Percentiles rank a stretch among this genome's conserved stretches.
phyloP scores from a whole-genome alignment of 37 sponge, comb jelly and placozoan genomes.

The Cliona cf. orientalis region DNA sequence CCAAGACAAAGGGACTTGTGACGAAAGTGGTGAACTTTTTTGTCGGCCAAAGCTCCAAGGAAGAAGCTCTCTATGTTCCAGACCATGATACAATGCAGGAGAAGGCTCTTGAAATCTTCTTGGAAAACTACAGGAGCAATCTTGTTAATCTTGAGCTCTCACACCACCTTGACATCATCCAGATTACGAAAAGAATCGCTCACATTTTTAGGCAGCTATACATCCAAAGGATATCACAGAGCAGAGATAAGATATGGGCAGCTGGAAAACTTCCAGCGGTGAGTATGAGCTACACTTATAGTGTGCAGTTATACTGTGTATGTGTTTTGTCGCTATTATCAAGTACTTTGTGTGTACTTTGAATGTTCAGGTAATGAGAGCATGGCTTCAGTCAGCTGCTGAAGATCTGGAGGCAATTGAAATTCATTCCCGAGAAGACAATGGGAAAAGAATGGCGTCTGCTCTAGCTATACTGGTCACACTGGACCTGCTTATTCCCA shows the following conservation, averaged over 20 bases:
- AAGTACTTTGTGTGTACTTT: too few relatives aligned
- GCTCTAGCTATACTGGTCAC: not conserved
- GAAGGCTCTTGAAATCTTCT: not conserved
- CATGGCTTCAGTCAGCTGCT: not conserved
- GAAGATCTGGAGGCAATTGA: not conserved
- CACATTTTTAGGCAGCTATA: not conserved
- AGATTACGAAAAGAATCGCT: not conserved
- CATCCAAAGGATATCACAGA: not conserved
- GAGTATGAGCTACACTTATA: not conserved
- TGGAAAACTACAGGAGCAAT: not conserved
- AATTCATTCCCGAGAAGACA: not conserved
- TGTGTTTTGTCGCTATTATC: too few relatives aligned
- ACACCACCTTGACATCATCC: not conserved
- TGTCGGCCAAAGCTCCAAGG: not conserved
- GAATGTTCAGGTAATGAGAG: not conserved
- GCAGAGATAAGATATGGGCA: not conserved
- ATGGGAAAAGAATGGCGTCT: not conserved
- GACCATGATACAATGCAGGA: not conserved
- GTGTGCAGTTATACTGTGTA: too few relatives aligned
- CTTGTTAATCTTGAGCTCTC: not conserved
- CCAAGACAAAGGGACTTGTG: not conserved
- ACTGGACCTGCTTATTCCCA: not conserved
- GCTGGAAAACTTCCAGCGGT: not conserved
- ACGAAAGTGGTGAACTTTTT: not conserved
- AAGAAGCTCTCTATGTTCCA: constrained; percentile 1